A percentile compares a stretch with the other conserved stretches of the same genome.
phyloP scores from a whole-genome alignment of 2,797 vertebrate genomes.

The Chiloscyllium punctatum region DNA sequence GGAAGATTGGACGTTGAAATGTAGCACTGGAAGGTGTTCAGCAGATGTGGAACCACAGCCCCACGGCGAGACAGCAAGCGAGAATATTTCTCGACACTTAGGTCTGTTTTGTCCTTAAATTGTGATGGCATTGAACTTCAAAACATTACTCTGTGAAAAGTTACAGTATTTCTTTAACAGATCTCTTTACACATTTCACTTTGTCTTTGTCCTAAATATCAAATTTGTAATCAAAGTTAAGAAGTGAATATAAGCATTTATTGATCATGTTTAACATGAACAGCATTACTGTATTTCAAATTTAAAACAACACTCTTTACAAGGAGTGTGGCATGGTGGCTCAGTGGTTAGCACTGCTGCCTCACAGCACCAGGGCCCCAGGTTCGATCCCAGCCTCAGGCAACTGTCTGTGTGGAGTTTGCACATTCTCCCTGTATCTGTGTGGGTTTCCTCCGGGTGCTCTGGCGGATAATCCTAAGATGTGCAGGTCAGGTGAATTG shows the following conservation, averaged over 20 bases:
- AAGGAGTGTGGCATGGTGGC: too few species aligned
- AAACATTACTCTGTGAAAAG: background rate
- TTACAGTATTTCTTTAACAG: background rate
- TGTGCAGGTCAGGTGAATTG: too few species aligned
- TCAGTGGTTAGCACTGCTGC: too few species aligned
- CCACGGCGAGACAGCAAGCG: background rate
- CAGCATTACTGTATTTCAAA: background rate
- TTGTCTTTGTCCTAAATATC: background rate
- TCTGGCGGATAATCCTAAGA: too few species aligned
- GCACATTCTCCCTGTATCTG: too few species aligned
- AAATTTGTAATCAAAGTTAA: background rate
- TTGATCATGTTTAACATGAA: background rate
- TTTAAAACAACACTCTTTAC: background rate
- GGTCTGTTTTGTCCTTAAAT: background rate
- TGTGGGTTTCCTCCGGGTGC: too few species aligned
- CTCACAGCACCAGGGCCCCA: too few species aligned
- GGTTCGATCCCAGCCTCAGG: too few species aligned
- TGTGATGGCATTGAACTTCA: background rate
- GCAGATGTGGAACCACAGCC: background rate
- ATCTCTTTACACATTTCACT: background rate
- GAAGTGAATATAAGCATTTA: background rate
- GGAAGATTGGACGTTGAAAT: background rate
- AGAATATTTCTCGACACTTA: background rate
- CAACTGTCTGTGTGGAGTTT: too few species aligned
- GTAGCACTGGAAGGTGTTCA: background rate